These are phyloP conservation scores for Phorcus lineatus DNA, from an alignment of 2,888 invertebrate genomes.

Conservation along the genomic window DNA sequence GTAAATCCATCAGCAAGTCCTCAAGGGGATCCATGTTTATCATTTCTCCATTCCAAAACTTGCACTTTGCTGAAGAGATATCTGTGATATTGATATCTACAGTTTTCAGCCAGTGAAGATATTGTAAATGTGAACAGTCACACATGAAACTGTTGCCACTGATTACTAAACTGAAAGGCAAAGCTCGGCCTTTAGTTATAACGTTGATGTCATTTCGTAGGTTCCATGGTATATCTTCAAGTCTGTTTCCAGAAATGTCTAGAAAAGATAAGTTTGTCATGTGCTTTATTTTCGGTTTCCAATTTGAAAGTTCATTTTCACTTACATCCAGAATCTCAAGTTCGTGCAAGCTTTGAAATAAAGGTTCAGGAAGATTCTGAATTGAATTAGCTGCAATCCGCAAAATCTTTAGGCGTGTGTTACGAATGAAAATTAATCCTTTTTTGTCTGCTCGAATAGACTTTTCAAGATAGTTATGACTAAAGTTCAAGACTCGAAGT, in stretches of 20 bases:
- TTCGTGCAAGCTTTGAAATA: conserved; percentile 24
- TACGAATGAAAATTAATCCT: conserved; percentile 30
- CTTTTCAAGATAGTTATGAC: conserved; percentile 28
- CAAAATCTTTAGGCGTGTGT: conserved; percentile 15
- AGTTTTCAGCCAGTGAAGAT: too few relatives aligned
- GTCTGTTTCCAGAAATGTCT: conserved; percentile 29
- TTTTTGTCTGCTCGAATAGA: neutral
- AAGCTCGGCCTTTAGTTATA: too few relatives aligned
- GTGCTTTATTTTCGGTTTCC: conserved; percentile 26
- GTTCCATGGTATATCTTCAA: neutral
- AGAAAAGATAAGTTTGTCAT: conserved; percentile 14
- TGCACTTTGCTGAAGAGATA: too few relatives aligned
- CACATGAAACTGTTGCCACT: too few relatives aligned
- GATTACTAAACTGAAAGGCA: too few relatives aligned
- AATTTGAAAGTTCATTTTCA: conserved; percentile 28
- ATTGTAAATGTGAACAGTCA: too few relatives aligned
- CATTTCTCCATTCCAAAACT: too few relatives aligned
- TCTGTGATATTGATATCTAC: too few relatives aligned
- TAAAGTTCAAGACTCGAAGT: conserved; percentile 22
- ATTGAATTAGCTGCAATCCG: conserved; percentile 30
- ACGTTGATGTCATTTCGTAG: too few relatives aligned
- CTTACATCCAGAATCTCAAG: conserved; percentile 29
- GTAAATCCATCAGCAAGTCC: neutral
- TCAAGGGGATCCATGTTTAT: neutral
- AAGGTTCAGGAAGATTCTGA: conserved; percentile 22